These are phyloP conservation scores for Acleris cristana DNA, from an alignment of 2,888 invertebrate genomes.

Conservation along the genomic window DNA sequence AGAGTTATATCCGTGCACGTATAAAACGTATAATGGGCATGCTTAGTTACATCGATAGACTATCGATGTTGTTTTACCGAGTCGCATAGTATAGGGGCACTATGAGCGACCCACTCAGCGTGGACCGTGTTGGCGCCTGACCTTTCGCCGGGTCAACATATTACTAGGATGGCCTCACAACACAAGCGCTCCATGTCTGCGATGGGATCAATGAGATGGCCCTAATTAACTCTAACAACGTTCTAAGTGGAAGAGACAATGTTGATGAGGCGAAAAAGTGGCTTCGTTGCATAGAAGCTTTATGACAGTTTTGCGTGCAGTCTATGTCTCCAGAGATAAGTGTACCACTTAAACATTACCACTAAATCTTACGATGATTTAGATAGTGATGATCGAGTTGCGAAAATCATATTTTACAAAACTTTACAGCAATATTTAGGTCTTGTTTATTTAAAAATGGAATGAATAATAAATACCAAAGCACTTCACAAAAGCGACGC, in stretches of 20 bases:
- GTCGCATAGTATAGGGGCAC: conserved; percentile 47
- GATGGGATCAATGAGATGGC: conserved; percentile 32
- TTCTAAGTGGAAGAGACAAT: conserved; percentile 37
- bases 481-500: too few relatives aligned
- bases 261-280: conserved; percentile 26
- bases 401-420: conserved; percentile 27
- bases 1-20: conserved; percentile 42
- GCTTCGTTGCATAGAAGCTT: conserved; percentile 23
- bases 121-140: conserved; percentile 62
- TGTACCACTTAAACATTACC: conserved; percentile 9
- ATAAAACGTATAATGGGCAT: conserved; percentile 45
- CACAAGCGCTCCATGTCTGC: conserved; percentile 43
- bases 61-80: conserved; percentile 38
- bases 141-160: conserved; percentile 68
- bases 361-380: not conserved
- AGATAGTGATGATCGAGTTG: conserved; percentile 36
- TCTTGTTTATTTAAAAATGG: too few relatives aligned
- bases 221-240: conserved; percentile 32
- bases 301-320: conserved; percentile 34
- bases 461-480: too few relatives aligned
- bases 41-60: conserved; percentile 42
- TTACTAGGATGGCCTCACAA: conserved; percentile 62
- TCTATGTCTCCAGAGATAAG: conserved; percentile 15
- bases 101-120: conserved; percentile 47
- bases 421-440: too few relatives aligned